Evolutionary conservation across 2,797 vertebrate genomes (phyloP), one percentile per base, ranked within the genome.

Genomic region (Sebastes wilsoni): DNA sequence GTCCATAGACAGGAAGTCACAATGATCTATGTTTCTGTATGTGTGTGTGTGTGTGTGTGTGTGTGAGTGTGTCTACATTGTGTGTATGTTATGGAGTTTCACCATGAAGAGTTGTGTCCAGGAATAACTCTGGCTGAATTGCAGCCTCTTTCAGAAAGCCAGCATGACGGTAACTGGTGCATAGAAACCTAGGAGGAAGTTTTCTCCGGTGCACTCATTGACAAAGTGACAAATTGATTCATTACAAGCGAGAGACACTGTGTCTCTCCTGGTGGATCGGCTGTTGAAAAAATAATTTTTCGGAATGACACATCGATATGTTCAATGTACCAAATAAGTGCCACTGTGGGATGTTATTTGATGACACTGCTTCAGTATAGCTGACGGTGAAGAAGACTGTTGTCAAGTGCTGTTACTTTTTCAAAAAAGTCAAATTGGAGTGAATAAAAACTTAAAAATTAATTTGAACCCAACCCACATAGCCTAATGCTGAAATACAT

Each of bases 1-100:
- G 80, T 72, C 62, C 67, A 67, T 52, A 59, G 65, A 82, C 64
- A 55, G 72, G 68, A 77, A 87, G 59, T 70, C 81, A 85, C 59
- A 74, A 58, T 88, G 78, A 89, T 90, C 58, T 81, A 86, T 92
- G 84, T 56, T 27, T 81, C 13, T 68, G 25, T 66, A 0, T 46
- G 2, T 46, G n/a, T 74, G 67, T 70, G 16, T 69, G 30, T 69
- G 36, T 38, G 36, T 13, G 34, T 36, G 34, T 36, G 34, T 36
- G 36, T 69, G 16, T 66, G 25, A 36, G 34, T 46, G 69, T 77
- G 49, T 65, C 27, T 60, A 30, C 54, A 58, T 56, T 34, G 54
- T 75, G 76, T 84, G 30, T 67, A 20, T 70, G 66, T 72, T 38
- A 23, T n/a, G 14, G 30, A 72, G 55, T 79, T 77, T 66, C 55